Base-by-base conservation (phyloP, 1,140 invertebrate genomes). In the honey bee (Apis mellifera) region DNA sequence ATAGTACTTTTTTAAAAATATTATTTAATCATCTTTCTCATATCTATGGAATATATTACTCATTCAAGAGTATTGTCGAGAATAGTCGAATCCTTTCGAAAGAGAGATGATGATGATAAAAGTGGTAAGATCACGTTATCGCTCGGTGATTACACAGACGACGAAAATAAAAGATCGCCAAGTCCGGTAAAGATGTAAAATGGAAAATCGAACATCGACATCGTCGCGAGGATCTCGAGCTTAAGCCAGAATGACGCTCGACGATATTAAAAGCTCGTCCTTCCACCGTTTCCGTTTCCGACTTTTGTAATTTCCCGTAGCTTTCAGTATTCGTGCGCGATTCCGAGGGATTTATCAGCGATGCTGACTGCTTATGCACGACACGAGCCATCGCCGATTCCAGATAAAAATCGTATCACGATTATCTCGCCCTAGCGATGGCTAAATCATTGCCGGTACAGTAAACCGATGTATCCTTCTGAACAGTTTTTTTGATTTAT, bases 251-350 rank as follows among this genome's bases (percentile, higher is more conserved):
- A 88, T 88, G 89, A 92, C 90, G 89, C 89, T 92, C 93, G 89
- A 92, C 89, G 92, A 91, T 92, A 93, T 94, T 93, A 92, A 92
- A 93, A 93, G 91, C 92, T 89, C 90, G 89, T 90, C 88, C 90
- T 90, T 92, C 90, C 89, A 85, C 87, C 89, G 87, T 90, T 89
- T 92, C 91, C 91, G 89, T 89, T 92, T 93, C 92, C 92, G 93
- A 94, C 92, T 93, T 93, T 94, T 93, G 92, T 93, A 92, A 93
- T 94, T 94, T 93, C 93, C 93, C 91, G 89, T 90, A 90, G 91
- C 90, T 92, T 90, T 90, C 91, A 92, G 69, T 48, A 84, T 75
- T 62, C 82, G 59, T 65, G 72, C 72, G 65, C 75, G 81, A 83
- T 83, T 77, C 76, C 76, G 86, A 77, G 76, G 72, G 86, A 88